phyloP scores from a whole-genome alignment of 35 echinoderm and acorn worm genomes.

The Apostichopus japonicus region DNA sequence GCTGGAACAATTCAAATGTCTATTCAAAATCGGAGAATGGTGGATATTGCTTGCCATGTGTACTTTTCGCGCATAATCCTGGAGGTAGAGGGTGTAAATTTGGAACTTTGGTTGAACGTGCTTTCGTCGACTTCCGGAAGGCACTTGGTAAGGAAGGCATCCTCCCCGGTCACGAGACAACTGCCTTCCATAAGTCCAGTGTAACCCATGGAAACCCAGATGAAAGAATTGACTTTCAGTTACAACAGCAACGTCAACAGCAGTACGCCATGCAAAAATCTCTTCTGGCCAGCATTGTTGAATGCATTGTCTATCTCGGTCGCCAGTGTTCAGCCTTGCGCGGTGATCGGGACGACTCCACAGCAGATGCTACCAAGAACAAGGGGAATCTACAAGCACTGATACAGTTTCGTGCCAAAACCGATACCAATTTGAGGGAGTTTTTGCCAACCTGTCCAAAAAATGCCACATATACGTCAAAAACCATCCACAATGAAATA shows the following conservation, averaged over 20 bases:
- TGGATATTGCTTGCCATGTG: constrained; percentile 58
- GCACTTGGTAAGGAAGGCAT: constrained; percentile 66
- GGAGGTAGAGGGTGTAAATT: constrained; percentile 9
- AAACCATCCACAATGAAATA: constrained; percentile 67
- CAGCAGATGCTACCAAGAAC: constrained; percentile 43
- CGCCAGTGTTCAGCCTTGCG: constrained; percentile 30
- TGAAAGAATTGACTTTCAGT: constrained; percentile 50
- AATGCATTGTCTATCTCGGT: constrained; percentile 23
- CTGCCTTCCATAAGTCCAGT: constrained; percentile 47
- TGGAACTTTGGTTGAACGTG: constrained; percentile 50
- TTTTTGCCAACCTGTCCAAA: constrained; percentile 32
- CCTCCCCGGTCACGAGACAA: constrained; percentile 33
- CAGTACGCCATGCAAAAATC: constrained; percentile 41
- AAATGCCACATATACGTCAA: constrained; percentile 57
- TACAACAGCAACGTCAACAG: constrained; percentile 6
- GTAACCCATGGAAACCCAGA: constrained; percentile 53
- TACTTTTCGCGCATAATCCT: constrained; percentile 34
- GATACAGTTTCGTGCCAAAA: constrained; percentile 34
- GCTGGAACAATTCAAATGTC: constrained; percentile 45
- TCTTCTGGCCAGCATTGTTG: constrained; percentile 39
- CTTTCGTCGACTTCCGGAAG: constrained; percentile 48
- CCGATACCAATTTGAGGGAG: constrained; percentile 36
- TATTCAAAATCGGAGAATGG: constrained; percentile 27
- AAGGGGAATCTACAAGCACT: constrained; percentile 51
- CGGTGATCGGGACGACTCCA: constrained; percentile 64